Evolutionary conservation across 2,888 invertebrate species (phyloP).

Genomic region (Chrysotoxum bicinctum): DNA sequence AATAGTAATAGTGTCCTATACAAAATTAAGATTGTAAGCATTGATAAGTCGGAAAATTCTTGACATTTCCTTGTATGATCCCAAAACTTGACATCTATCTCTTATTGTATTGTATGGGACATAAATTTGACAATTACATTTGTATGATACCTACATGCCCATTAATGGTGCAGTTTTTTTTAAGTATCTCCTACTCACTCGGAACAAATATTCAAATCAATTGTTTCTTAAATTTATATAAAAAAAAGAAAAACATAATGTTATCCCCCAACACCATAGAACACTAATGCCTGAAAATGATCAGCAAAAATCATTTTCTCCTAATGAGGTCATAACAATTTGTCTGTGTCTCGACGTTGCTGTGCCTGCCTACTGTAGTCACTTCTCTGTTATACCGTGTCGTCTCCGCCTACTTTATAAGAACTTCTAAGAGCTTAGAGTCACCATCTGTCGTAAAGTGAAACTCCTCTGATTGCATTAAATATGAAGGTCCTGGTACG

Average conservation of each 20-base stretch:
- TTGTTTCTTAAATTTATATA: background rate
- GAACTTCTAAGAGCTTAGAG: slow-evolving; percentile 45
- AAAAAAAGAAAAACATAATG: background rate
- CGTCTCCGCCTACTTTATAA: slow-evolving; percentile 23
- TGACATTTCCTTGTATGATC: too few relatives aligned
- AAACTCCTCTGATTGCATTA: slow-evolving; percentile 56
- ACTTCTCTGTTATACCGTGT: background rate
- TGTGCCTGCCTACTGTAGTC: slow-evolving; percentile 20
- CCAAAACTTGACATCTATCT: too few relatives aligned
- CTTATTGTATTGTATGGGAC: too few relatives aligned
- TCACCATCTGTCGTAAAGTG: slow-evolving; percentile 62
- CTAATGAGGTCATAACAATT: slow-evolving; percentile 62
- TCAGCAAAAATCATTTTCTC: slow-evolving; percentile 42
- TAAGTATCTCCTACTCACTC: background rate
- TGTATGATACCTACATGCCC: background rate
- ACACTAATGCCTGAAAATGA: slow-evolving; percentile 7
- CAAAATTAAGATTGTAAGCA: too few relatives aligned
- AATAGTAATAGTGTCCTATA: too few relatives aligned
- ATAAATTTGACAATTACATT: background rate
- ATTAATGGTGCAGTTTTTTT: background rate
- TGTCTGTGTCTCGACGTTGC: slow-evolving; percentile 23
- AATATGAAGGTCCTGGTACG: slow-evolving; percentile 64
- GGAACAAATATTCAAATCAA: background rate
- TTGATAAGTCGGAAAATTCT: too few relatives aligned
- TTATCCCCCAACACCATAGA: background rate